Evolutionary conservation across 2,113 vertebrate species (phyloP).

Genomic region (Apteryx owenii): DNA sequence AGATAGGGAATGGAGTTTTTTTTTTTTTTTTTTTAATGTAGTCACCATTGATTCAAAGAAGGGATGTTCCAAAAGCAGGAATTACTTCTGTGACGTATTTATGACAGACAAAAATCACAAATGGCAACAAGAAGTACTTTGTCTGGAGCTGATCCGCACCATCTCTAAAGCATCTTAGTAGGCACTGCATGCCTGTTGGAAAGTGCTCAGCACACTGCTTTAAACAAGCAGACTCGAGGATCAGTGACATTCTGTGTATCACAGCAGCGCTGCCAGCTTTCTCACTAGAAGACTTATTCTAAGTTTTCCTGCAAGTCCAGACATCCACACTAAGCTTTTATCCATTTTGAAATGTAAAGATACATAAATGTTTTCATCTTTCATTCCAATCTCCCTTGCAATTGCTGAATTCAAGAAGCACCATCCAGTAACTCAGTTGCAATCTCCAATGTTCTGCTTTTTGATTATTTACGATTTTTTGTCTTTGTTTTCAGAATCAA

Average conservation of each 20-base stretch:
- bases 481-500: conserved; percentile 59
- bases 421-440: background rate
- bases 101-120: conserved; percentile 52
- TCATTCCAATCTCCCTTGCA: background rate
- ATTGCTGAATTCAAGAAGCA: conserved; percentile 11
- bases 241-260: conserved; percentile 54
- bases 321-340: conserved; percentile 1
- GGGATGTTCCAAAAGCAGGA: conserved; percentile 29
- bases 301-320: conserved; percentile 34
- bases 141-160: conserved; percentile 62
- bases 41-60: conserved; percentile 39
- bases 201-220: conserved; percentile 63
- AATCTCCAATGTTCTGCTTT: background rate
- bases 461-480: conserved; percentile 24
- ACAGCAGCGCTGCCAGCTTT: conserved; percentile 39
- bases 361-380: conserved; percentile 4
- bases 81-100: conserved; percentile 57
- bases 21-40: background rate
- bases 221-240: conserved; percentile 60
- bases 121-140: conserved; percentile 32
- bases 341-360: conserved; percentile 40
- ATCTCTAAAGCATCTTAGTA: conserved; percentile 53
- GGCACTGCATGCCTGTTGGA: conserved; percentile 41
- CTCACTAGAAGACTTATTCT: conserved; percentile 19
- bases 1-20: background rate